Conservation (phyloP, 2,113 vertebrate species). For the Phrynocephalus versicolor region DNA sequence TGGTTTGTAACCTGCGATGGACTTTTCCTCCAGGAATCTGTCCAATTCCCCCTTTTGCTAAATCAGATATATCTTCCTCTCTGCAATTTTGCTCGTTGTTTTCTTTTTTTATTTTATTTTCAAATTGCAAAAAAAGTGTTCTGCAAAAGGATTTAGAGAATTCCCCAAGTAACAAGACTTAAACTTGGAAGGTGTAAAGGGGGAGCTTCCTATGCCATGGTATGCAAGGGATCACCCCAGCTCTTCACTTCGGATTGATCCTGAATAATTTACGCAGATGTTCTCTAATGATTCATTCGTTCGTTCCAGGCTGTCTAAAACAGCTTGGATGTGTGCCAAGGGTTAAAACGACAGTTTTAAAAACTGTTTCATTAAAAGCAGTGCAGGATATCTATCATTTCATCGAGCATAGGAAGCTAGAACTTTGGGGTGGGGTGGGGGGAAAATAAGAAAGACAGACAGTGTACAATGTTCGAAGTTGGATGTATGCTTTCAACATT, state of each 20-base stretch:
- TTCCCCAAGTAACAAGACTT: background rate
- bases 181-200: background rate
- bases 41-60: too few relatives aligned
- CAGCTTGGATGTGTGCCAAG: conserved; percentile 17
- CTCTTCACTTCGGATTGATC: conserved; percentile 25
- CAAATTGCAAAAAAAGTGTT: too few relatives aligned
- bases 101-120: too few relatives aligned
- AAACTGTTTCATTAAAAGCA: conserved; percentile 38
- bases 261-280: conserved; percentile 31
- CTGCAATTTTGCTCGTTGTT: too few relatives aligned
- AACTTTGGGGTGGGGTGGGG: background rate
- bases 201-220: background rate
- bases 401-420: conserved; percentile 50
- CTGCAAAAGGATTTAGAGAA: conserved; percentile 2
- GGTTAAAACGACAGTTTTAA: conserved; percentile 28
- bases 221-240: conserved; percentile 15
- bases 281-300: conserved; percentile 32
- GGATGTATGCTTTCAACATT: conserved; percentile 47
- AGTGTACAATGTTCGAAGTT: conserved; percentile 51
- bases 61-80: too few relatives aligned
- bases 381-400: conserved; percentile 43
- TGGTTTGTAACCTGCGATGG: too few relatives aligned
- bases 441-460: conserved; percentile 19
- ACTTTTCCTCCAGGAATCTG: too few relatives aligned
- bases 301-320: conserved; percentile 31